Base-by-base conservation (phyloP, 2,113 vertebrate genomes). In the Athene cunicularia region DNA sequence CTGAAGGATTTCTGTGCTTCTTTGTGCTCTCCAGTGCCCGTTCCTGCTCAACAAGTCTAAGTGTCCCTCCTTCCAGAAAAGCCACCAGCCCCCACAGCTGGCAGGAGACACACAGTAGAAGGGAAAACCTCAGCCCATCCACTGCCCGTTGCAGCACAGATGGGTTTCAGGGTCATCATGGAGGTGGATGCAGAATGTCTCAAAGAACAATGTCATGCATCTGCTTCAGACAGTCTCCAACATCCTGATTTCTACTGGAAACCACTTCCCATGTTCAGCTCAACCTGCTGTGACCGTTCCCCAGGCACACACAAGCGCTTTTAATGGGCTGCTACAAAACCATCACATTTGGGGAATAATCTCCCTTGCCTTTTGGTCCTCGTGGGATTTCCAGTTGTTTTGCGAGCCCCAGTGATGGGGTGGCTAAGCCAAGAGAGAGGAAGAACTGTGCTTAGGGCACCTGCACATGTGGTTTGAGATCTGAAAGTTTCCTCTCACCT, bases 171-270 rank as follows among this genome's bases (percentile, higher is more conserved):
- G 70, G 37, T 86, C 86, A 49, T 50, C 11, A 1, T 28, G 41
- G 88, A 70, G 39, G 45, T 20, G 59, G 53, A 10, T 70, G n/a
- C 56, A 93, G 77, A 76, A 26, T 19, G 43, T 24, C 16, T 59
- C 32, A 18, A 72, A 75, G 55, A 6, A 1, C 30, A 89, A 17
- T 27, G 6, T 16, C 8, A 1, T 2, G 1, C 5, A 1, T 43
- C 68, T 91, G 76, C 63, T 73, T 70, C 68, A 74, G 88, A 39
- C 0, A 2, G 9, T 32, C 56, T 81, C 83, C 93, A 73, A 11
- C 17, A 26, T 77, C 39, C 28, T 6, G 1, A 12, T 35, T 58
- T n/a, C 73, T 81, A 15, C 70, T 53, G 41, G 73, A 84, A 76
- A 24, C 16, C 33, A 5, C 37, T 53, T 73, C 24, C 49, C 55